phyloP scores from a whole-genome alignment of 2,797 vertebrate genomes.

The Periophthalmus magnuspinnatus region DNA sequence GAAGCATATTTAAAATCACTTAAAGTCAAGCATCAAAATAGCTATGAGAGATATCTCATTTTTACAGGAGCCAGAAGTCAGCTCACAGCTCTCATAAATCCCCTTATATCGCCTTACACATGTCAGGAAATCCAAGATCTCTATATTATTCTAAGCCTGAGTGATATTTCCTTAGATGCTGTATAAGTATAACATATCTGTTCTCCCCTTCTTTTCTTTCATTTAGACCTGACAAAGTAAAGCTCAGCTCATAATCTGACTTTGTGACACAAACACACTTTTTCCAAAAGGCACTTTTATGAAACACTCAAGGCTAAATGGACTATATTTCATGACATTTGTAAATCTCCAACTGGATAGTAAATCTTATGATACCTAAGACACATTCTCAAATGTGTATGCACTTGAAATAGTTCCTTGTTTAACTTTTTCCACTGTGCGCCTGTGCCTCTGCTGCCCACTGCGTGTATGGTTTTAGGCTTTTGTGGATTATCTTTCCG shows the following conservation, averaged over 20 bases:
- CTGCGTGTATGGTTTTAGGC: constrained; percentile 64
- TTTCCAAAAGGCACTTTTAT: constrained; percentile 63
- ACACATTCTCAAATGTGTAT: constrained; percentile 55
- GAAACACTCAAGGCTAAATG: constrained; percentile 74
- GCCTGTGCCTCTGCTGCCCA: constrained; percentile 53
- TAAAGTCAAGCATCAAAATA: constrained; percentile 68
- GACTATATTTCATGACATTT: constrained; percentile 67
- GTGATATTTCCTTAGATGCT: constrained; percentile 75
- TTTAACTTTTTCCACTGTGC: constrained; percentile 60
- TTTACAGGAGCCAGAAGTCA: constrained; percentile 71
- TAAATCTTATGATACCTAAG: constrained; percentile 60
- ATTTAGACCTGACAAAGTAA: constrained; percentile 68
- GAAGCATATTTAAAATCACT: constrained; percentile 75
- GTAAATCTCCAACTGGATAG: constrained; percentile 55
- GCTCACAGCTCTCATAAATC: constrained; percentile 72
- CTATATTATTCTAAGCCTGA: constrained; percentile 76
- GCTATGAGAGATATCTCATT: constrained; percentile 74
- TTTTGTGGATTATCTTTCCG: constrained; percentile 72
- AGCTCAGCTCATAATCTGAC: constrained; percentile 71
- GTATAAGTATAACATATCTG: constrained; percentile 63
- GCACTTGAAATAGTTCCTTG: constrained; percentile 47
- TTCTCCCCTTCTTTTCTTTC: constrained; percentile 34
- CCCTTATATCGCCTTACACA: constrained; percentile 73
- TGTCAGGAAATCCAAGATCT: constrained; percentile 76
- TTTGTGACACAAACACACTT: constrained; percentile 69